A percentile compares a stretch with the other conserved stretches of the same genome.
Conservation (phyloP, 2,113 vertebrate species). For the Aegypius monachus region DNA sequence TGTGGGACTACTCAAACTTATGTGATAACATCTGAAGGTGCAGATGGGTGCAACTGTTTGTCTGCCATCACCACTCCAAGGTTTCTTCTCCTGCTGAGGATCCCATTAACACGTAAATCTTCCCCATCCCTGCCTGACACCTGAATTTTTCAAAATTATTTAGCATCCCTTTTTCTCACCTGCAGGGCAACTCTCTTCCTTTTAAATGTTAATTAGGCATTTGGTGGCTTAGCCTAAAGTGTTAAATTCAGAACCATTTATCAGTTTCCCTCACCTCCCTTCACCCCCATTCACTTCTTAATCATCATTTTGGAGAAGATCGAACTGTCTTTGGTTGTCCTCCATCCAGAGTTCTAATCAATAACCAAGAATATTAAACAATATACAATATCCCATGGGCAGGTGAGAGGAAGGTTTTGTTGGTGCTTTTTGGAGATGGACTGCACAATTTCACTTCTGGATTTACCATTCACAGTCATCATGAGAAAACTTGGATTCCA, state of each 20-base stretch:
- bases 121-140: conserved; percentile 27
- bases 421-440: not conserved
- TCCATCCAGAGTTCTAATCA: not conserved
- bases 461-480: not conserved
- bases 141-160: conserved; percentile 64
- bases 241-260: conserved; percentile 21
- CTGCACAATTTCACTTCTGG: not conserved
- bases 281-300: not conserved
- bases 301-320: not conserved
- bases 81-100: conserved; percentile 32
- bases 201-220: conserved; percentile 51
- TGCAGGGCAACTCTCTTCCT: conserved; percentile 5
- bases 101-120: conserved; percentile 55
- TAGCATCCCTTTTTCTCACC: conserved; percentile 43
- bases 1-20: not conserved
- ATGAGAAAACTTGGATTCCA: not conserved
- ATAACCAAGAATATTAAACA: not conserved
- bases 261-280: not conserved
- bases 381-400: not conserved
- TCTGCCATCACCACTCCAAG: not conserved
- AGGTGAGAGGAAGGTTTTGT: not conserved
- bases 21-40: not conserved
- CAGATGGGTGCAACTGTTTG: conserved; percentile 35
- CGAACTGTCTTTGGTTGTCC: not conserved
- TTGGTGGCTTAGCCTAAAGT: conserved; percentile 31